Percentiles rank a stretch among this genome's conserved stretches.
Conservation (phyloP, 1,140 invertebrate genomes). For the Nephila pilipes region DNA sequence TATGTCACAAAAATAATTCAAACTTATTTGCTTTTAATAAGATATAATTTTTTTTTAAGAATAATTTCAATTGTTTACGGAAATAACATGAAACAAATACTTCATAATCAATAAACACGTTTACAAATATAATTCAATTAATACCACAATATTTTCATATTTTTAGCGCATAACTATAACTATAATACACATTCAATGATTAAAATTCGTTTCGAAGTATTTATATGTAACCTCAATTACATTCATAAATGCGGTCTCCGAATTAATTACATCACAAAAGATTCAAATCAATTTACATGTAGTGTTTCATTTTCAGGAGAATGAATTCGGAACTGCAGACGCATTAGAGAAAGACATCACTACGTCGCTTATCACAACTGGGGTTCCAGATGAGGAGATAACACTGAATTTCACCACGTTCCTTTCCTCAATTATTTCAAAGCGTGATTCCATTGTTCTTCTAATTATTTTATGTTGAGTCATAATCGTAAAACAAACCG, state of each 20-base stretch:
- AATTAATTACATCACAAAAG: background rate
- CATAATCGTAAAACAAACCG: conserved; percentile 61
- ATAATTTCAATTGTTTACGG: too few species aligned
- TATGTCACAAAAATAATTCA: too few species aligned
- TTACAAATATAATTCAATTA: too few species aligned
- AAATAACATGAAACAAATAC: too few species aligned
- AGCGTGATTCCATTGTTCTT: background rate
- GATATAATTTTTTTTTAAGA: too few species aligned
- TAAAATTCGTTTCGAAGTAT: background rate
- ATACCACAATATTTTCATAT: too few species aligned
- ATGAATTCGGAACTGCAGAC: background rate
- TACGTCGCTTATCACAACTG: background rate
- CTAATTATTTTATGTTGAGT: background rate
- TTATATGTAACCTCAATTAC: background rate
- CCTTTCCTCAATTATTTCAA: background rate
- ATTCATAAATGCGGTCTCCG: background rate
- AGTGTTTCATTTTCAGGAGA: background rate
- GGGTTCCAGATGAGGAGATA: background rate
- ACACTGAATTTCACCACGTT: background rate
- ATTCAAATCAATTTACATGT: background rate
- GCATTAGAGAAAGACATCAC: conserved; percentile 14
- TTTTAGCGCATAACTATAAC: too few species aligned
- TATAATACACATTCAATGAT: background rate
- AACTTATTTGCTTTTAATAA: too few species aligned
- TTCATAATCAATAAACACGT: too few species aligned